A percentile compares a stretch with the other conserved stretches of the same genome.
These are phyloP conservation scores for Dascillus cervinus DNA, from an alignment of 2,888 invertebrate species.

Conservation along the genomic window DNA sequence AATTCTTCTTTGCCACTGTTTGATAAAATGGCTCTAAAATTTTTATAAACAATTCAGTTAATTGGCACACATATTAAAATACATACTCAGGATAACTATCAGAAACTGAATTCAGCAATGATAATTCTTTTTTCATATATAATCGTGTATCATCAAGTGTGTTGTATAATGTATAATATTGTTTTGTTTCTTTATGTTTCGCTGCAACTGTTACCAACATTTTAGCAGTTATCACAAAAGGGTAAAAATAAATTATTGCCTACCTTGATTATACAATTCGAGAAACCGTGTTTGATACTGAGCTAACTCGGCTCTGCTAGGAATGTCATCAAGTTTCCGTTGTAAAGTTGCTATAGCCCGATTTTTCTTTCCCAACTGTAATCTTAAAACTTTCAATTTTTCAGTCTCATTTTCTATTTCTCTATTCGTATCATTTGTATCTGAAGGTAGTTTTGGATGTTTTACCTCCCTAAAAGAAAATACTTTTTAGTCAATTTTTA, in stretches of 20 bases:
- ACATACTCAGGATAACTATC: conserved; percentile 79
- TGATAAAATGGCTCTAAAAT: conserved; percentile 72
- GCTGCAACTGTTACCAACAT: conserved; percentile 65
- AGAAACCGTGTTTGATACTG: conserved; percentile 95
- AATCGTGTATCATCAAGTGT: conserved; percentile 89
- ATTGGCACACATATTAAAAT: not conserved
- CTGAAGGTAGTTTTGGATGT: conserved; percentile 39
- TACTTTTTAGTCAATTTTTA: conserved; percentile 12
- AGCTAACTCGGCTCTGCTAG: conserved; percentile 83
- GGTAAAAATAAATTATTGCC: conserved; percentile 3
- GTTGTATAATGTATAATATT: conserved; percentile 94
- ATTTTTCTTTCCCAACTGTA: conserved; percentile 71
- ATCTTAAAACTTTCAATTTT: conserved; percentile 52
- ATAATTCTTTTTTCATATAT: conserved; percentile 87
- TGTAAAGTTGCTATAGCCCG: conserved; percentile 73
- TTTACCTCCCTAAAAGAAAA: conserved; percentile 42
- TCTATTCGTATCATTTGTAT: conserved; percentile 38
- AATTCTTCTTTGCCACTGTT: conserved; percentile 78
- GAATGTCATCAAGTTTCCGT: conserved; percentile 85
- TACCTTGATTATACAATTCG: conserved; percentile 91
- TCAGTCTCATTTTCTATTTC: conserved; percentile 56
- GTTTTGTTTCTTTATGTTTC: conserved; percentile 95
- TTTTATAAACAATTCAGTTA: conserved; percentile 4
- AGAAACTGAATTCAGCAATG: conserved; percentile 78
- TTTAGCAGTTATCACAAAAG: conserved; percentile 1